phyloP scores from a whole-genome alignment of 2,888 invertebrate genomes.

The Junonia oenone region DNA sequence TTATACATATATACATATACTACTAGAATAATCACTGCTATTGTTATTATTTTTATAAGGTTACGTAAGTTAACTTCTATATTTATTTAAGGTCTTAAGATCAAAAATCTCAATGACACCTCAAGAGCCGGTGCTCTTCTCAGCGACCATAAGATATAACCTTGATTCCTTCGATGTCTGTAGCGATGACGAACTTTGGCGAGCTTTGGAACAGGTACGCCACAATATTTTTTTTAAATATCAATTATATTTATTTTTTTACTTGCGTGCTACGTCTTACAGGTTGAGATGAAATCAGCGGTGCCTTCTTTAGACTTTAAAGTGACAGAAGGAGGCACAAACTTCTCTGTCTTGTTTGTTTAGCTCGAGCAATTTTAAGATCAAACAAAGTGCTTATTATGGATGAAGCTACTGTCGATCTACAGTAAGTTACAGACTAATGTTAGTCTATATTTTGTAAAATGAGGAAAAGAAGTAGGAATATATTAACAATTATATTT shows the following conservation, averaged over 20 bases:
- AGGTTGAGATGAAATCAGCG: slow-evolving; percentile 87
- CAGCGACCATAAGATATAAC: slow-evolving; percentile 84
- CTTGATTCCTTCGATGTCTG: slow-evolving; percentile 87
- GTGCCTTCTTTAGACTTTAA: slow-evolving; percentile 83
- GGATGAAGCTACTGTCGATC: slow-evolving; percentile 96
- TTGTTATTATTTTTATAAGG: too few species aligned
- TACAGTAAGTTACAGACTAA: slow-evolving; percentile 78
- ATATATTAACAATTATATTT: neutral
- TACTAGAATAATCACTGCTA: too few species aligned
- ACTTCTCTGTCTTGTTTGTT: slow-evolving; percentile 93
- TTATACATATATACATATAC: too few species aligned
- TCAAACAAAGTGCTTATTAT: slow-evolving; percentile 91
- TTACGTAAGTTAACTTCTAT: slow-evolving; percentile 3
- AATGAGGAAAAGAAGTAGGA: neutral
- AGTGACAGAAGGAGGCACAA: slow-evolving; percentile 87
- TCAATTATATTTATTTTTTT: neutral
- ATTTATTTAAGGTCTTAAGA: slow-evolving; percentile 72
- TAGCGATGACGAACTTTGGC: slow-evolving; percentile 84
- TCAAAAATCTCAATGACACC: slow-evolving; percentile 83
- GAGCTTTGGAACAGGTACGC: slow-evolving; percentile 83
- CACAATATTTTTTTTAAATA: too few species aligned
- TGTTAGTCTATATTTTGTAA: too few species aligned
- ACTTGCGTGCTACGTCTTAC: slow-evolving; percentile 18
- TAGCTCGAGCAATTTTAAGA: slow-evolving; percentile 91
- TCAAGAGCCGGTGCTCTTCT: slow-evolving; percentile 92